phyloP scores from a whole-genome alignment of 1,140 invertebrate genomes.

The Oedothorax gibbosus region DNA sequence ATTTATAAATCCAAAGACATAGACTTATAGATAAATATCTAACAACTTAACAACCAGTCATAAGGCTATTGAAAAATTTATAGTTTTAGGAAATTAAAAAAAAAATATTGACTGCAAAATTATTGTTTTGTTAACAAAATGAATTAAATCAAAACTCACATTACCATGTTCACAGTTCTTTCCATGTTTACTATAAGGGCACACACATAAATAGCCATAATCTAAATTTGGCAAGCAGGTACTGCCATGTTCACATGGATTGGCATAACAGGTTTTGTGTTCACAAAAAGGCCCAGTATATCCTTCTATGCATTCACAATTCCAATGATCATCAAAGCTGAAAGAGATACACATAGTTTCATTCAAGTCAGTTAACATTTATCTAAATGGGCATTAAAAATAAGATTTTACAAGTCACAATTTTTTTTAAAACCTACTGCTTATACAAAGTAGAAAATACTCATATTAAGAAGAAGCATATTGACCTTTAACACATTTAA shows the following conservation, averaged over 20 bases:
- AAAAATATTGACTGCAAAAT: not conserved
- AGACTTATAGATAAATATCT: too few relatives aligned
- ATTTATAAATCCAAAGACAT: too few relatives aligned
- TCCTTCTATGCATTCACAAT: conserved; percentile 48
- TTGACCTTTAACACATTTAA: too few relatives aligned
- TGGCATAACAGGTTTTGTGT: conserved; percentile 65
- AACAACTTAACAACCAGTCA: too few relatives aligned
- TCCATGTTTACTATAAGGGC: conserved; percentile 72
- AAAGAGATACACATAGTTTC: not conserved
- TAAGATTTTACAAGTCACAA: not conserved
- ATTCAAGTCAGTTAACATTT: too few relatives aligned
- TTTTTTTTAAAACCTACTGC: not conserved
- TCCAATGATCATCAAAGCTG: conserved; percentile 56
- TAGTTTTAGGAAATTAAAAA: not conserved
- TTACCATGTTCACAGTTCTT: conserved; percentile 68
- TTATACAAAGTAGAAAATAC: too few relatives aligned
- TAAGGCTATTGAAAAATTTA: not conserved
- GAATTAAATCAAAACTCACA: not conserved
- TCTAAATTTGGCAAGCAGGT: conserved; percentile 64
- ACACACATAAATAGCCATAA: conserved; percentile 63
- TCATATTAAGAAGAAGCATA: too few relatives aligned
- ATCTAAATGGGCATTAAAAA: not conserved
- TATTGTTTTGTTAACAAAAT: not conserved
- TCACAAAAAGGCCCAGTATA: conserved; percentile 63
- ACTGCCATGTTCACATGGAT: conserved; percentile 66